phyloP scores from a whole-genome alignment of 2,888 invertebrate genomes.

The Hemithea aestivaria region DNA sequence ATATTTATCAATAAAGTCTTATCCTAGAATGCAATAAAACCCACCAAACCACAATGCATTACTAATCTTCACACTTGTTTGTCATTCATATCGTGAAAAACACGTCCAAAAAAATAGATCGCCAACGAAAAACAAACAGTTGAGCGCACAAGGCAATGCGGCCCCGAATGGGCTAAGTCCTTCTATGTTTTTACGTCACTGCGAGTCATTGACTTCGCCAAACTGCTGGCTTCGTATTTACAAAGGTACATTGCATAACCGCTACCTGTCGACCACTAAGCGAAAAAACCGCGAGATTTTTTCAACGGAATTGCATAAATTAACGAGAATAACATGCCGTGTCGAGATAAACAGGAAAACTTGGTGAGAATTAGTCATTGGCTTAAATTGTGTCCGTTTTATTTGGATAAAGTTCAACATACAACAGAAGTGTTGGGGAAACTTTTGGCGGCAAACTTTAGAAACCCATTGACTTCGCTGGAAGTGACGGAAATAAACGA shows the following conservation, averaged over 20 bases:
- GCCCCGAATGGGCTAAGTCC: slow-evolving; percentile 7
- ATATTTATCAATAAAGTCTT: too few relatives aligned
- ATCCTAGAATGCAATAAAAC: too few relatives aligned
- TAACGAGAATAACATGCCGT: slow-evolving; percentile 10
- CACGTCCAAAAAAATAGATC: not conserved
- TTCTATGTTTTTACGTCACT: slow-evolving; percentile 6
- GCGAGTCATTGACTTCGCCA: slow-evolving; percentile 13
- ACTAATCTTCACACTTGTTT: too few relatives aligned
- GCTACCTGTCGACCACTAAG: slow-evolving; percentile 3
- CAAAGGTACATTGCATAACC: slow-evolving; percentile 11
- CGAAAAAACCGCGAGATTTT: slow-evolving; percentile 11
- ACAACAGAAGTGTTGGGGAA: too few relatives aligned
- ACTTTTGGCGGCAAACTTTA: too few relatives aligned
- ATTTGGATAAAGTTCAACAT: slow-evolving; percentile 2
- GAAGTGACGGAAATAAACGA: too few relatives aligned
- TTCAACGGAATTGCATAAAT: slow-evolving; percentile 16
- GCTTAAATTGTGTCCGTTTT: slow-evolving; percentile 7
- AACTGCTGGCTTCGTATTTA: slow-evolving; percentile 8
- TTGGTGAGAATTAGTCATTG: slow-evolving; percentile 20
- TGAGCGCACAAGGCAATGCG: too few relatives aligned
- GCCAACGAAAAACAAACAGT: too few relatives aligned
- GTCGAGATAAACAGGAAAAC: slow-evolving; percentile 21
- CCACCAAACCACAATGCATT: too few relatives aligned
- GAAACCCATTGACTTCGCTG: too few relatives aligned
- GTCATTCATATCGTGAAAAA: too few relatives aligned